phyloP scores from a whole-genome alignment of 2,888 invertebrate species.

The Diarsia dahlii region DNA sequence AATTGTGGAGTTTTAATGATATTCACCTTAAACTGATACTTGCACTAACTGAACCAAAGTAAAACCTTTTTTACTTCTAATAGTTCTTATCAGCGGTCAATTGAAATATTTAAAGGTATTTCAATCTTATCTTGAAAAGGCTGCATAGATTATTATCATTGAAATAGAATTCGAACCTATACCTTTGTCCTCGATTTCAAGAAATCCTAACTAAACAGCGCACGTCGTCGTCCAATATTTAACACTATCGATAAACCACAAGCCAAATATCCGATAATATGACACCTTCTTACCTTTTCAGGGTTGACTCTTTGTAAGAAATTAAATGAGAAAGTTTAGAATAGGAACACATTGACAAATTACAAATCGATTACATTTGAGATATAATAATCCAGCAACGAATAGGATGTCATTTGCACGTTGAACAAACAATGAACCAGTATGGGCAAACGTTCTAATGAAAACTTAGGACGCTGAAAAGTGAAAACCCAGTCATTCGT shows the following conservation, averaged over 20 bases:
- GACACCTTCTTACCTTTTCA: constrained; percentile 42
- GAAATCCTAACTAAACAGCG: constrained; percentile 66
- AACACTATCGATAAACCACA: constrained; percentile 56
- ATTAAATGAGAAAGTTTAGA: background rate
- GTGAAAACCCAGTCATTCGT: no score
- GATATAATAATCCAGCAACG: no score
- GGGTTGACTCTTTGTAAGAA: constrained; percentile 38
- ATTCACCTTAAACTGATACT: background rate
- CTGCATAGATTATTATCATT: background rate
- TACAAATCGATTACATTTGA: no score
- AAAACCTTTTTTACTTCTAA: background rate
- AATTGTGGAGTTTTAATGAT: background rate
- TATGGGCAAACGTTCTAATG: no score
- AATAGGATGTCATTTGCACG: no score
- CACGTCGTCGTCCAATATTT: constrained; percentile 48
- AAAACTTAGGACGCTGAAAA: no score
- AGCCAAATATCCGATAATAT: constrained; percentile 54
- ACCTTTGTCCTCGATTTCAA: constrained; percentile 36
- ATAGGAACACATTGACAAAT: no score
- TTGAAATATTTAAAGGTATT: background rate
- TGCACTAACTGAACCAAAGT: no score
- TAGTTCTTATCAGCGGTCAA: background rate
- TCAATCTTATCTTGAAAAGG: background rate
- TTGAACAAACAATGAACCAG: no score
- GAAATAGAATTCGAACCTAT: constrained; percentile 2